Conservation (phyloP, 2,888 invertebrate species). For the Rhopalosiphum nymphaeae region DNA sequence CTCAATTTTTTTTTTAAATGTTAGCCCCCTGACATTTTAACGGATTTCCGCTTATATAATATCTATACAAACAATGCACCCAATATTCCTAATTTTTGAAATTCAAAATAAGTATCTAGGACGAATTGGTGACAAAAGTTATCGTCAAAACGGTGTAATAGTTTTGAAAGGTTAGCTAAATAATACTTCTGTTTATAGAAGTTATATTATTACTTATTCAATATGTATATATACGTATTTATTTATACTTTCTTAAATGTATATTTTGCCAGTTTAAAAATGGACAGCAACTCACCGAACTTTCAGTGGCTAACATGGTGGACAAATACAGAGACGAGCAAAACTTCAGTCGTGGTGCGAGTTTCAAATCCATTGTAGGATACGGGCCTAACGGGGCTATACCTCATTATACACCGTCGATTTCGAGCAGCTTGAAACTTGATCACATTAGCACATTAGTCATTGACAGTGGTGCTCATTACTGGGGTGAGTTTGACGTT, state of each 20-base stretch:
- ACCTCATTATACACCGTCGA: slow-evolving; percentile 85
- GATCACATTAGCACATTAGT: slow-evolving; percentile 85
- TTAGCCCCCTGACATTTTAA: too few species aligned
- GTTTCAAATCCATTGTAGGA: slow-evolving; percentile 87
- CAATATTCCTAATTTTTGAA: background rate
- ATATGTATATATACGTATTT: background rate
- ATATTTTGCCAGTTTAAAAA: slow-evolving; percentile 24
- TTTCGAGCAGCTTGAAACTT: slow-evolving; percentile 78
- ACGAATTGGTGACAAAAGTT: background rate
- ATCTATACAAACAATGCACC: background rate
- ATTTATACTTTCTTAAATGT: background rate
- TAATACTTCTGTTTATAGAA: background rate
- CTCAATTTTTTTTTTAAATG: too few species aligned
- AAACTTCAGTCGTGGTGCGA: slow-evolving; percentile 71
- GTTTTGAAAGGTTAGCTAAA: background rate
- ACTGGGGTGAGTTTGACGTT: slow-evolving; percentile 75
- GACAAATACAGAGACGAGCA: slow-evolving; percentile 69
- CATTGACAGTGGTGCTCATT: slow-evolving; percentile 96
- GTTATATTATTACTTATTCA: background rate
- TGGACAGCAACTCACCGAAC: slow-evolving; percentile 52
- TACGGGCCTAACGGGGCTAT: slow-evolving; percentile 89
- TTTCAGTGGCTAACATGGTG: slow-evolving; percentile 50
- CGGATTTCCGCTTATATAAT: too few species aligned
- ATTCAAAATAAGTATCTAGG: too few species aligned
- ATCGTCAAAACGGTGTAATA: background rate